Percentiles rank a stretch among this genome's conserved stretches.
Conservation (phyloP, 2,113 vertebrate species). For the Oreocharis arfaki region DNA sequence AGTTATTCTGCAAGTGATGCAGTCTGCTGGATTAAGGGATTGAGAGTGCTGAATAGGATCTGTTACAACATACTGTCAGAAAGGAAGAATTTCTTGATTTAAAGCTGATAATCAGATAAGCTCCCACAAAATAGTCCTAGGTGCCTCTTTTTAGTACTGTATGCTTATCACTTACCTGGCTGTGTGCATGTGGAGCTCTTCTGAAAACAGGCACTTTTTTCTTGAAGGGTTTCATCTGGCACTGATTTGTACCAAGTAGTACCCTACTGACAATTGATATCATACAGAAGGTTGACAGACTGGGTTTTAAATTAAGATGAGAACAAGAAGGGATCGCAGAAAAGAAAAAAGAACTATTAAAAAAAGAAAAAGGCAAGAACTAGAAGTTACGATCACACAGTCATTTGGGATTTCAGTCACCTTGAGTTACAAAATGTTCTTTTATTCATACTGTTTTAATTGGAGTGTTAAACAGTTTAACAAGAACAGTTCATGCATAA, state of each 20-base stretch:
- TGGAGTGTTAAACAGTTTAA: constrained; percentile 35
- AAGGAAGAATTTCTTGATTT: not conserved
- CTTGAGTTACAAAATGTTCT: constrained; percentile 29
- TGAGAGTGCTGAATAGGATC: not conserved
- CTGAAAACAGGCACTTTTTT: not conserved
- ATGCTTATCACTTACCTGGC: not conserved
- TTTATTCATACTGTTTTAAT: constrained; percentile 38
- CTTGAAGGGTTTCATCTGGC: not conserved
- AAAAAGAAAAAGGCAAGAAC: not conserved
- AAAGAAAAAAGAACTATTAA: not conserved
- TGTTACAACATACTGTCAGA: not conserved
- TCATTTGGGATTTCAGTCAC: constrained; percentile 30
- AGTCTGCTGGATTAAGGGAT: not conserved
- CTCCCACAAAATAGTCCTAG: not conserved
- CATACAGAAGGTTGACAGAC: not conserved
- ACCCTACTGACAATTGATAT: not conserved
- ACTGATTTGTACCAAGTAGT: not conserved
- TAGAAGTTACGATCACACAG: not conserved
- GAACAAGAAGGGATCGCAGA: not conserved
- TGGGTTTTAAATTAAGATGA: constrained; percentile 14
- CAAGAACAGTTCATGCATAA: not conserved
- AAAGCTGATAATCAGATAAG: not conserved
- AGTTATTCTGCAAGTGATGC: not conserved
- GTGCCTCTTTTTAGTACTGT: not conserved
- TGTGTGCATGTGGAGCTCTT: not conserved